Evolutionary conservation across 1,140 invertebrate genomes (phyloP).

Genomic region (Melipona quadrifasciata): DNA sequence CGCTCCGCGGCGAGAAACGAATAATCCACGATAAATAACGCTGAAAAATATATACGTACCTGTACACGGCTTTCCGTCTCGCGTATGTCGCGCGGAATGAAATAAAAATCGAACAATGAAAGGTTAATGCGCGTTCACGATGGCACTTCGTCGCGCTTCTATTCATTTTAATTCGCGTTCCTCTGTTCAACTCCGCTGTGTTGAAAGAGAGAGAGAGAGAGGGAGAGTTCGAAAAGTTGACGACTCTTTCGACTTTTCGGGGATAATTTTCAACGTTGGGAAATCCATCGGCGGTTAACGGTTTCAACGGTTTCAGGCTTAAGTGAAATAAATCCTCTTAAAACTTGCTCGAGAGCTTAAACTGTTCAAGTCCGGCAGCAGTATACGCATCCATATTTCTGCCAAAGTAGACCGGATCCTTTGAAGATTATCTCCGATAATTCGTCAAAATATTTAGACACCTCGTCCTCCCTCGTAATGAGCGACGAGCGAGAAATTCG

Average conservation of each 20-base stretch:
- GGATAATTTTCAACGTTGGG: not conserved
- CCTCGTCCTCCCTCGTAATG: not conserved
- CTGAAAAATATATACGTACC: too few species aligned
- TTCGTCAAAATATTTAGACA: not conserved
- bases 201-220: not conserved
- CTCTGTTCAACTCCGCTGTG: not conserved
- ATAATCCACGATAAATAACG: not conserved
- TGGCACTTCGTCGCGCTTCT: not conserved
- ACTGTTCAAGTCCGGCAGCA: not conserved
- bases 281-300: not conserved
- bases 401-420: not conserved
- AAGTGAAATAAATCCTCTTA: constrained; percentile 21
- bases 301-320: not conserved
- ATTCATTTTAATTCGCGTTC: not conserved
- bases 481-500: too few species aligned
- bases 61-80: not conserved
- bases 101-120: constrained; percentile 16
- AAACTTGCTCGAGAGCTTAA: not conserved
- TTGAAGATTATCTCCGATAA: not conserved
- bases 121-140: not conserved
- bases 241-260: too few species aligned
- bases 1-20: too few species aligned
- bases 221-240: too few species aligned
- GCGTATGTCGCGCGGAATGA: not conserved
- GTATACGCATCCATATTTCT: not conserved